Evolutionary conservation across 1,140 invertebrate genomes (phyloP).

Genomic region (Penaeus chinensis): DNA sequence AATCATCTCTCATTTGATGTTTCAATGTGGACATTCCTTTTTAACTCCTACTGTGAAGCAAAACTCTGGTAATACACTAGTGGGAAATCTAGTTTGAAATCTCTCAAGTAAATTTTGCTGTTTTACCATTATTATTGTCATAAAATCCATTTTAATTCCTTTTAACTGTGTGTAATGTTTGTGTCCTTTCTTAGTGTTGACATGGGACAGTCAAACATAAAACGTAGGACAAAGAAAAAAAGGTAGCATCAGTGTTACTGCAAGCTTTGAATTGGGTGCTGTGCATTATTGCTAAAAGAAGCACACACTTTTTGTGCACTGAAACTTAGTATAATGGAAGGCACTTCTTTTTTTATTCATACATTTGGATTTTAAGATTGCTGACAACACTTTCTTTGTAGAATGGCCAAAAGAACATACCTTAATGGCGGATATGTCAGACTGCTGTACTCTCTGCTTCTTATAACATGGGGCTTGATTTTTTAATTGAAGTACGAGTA

Average conservation of each 20-base stretch:
- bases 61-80: no score
- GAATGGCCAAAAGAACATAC: slow-evolving; percentile 23
- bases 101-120: background rate
- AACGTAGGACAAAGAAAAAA: slow-evolving; percentile 42
- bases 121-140: background rate
- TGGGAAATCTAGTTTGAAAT: background rate
- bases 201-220: slow-evolving; percentile 49
- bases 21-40: background rate
- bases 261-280: slow-evolving; percentile 9
- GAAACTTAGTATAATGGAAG: slow-evolving; percentile 6
- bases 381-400: background rate
- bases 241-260: slow-evolving; percentile 34
- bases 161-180: slow-evolving; percentile 5
- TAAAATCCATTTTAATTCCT: no score
- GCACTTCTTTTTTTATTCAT: background rate
- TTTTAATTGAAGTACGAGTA: no score
- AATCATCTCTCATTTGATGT: background rate
- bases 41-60: no score
- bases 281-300: slow-evolving; percentile 12
- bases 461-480: background rate
- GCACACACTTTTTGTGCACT: slow-evolving; percentile 23
- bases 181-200: slow-evolving; percentile 39
- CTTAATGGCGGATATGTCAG: slow-evolving; percentile 24
- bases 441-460: slow-evolving; percentile 25
- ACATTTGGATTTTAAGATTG: background rate